Conservation (phyloP, 2,113 vertebrate species). For the Gavia stellata region DNA sequence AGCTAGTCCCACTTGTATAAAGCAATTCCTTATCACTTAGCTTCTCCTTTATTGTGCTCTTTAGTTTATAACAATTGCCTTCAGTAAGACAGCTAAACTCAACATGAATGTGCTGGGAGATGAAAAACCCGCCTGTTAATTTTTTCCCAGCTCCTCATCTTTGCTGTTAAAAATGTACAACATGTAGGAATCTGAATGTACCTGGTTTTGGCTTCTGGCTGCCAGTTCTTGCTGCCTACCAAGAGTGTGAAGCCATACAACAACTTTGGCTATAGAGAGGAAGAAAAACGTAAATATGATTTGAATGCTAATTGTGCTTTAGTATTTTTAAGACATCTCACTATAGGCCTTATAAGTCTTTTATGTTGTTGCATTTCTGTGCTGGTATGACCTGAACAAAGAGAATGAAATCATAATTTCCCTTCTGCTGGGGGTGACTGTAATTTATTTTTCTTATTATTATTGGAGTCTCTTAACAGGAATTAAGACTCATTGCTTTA, state of each 20-base stretch:
- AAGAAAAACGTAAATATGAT: not conserved
- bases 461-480: not conserved
- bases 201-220: not conserved
- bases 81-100: not conserved
- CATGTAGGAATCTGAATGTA: not conserved
- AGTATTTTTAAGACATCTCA: not conserved
- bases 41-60: not conserved
- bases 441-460: not conserved
- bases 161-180: not conserved
- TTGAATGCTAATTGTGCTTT: not conserved
- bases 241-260: not conserved
- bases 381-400: not conserved
- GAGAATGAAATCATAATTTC: constrained; percentile 4
- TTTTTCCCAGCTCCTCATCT: not conserved
- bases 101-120: not conserved
- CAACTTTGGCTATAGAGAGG: not conserved
- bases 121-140: not conserved
- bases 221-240: not conserved
- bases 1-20: not conserved
- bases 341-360: not conserved
- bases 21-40: not conserved
- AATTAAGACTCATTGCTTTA: constrained; percentile 10
- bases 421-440: not conserved
- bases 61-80: not conserved
- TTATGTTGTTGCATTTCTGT: not conserved